Percentiles rank a stretch among this genome's conserved stretches.
Evolutionary conservation across 2,797 vertebrate species (phyloP).

Genomic region (Danio choprae): DNA sequence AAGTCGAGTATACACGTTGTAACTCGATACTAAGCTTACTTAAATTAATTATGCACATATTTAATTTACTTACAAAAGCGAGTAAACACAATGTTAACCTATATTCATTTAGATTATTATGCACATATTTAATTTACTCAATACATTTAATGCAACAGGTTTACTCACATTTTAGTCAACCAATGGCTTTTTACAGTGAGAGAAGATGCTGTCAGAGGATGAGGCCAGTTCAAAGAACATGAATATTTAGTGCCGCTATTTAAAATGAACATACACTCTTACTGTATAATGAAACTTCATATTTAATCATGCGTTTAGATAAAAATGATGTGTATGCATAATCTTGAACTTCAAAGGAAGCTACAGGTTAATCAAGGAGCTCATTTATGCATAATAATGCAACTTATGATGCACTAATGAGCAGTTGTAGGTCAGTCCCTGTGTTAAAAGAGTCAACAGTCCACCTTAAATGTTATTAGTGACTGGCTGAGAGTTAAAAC

Average conservation of each 20-base stretch:
- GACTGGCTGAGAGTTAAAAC: background rate
- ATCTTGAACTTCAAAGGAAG: too few species aligned
- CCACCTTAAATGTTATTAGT: constrained; percentile 75
- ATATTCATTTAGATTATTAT: too few species aligned
- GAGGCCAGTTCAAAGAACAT: background rate
- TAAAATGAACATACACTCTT: background rate
- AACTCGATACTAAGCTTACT: too few species aligned
- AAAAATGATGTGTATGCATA: too few species aligned
- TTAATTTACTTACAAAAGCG: too few species aligned
- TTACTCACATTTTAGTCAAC: too few species aligned
- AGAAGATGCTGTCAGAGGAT: constrained; percentile 21
- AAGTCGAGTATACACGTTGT: too few species aligned
- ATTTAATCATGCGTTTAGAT: background rate
- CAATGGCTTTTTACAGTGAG: background rate
- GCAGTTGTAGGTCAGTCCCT: background rate
- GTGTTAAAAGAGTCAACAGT: constrained; percentile 23
- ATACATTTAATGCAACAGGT: too few species aligned
- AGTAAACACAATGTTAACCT: too few species aligned
- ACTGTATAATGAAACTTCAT: background rate
- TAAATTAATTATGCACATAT: too few species aligned
- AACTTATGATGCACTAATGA: background rate
- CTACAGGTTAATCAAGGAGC: background rate
- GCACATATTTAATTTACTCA: constrained; percentile 7
- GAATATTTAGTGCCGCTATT: too few species aligned
- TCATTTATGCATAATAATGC: background rate